Percentiles rank a stretch among this genome's conserved stretches.
Evolutionary conservation across 2,888 invertebrate species (phyloP).

Genomic region (Malthinus seriepunctatus): DNA sequence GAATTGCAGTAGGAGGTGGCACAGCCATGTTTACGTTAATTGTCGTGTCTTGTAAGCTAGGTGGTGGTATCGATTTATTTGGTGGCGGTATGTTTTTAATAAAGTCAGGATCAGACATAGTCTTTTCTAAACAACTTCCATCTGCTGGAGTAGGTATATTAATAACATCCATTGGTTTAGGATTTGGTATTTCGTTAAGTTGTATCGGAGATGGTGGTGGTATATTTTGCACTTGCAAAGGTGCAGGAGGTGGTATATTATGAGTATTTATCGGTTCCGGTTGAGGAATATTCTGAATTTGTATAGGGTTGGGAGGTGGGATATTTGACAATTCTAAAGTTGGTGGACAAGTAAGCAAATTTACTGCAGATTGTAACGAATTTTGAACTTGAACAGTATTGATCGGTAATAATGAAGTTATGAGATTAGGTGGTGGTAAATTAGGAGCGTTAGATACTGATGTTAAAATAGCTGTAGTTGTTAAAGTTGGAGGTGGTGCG

Average conservation of each 20-base stretch:
- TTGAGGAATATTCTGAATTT: constrained; percentile 54
- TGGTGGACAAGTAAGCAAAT: constrained; percentile 41
- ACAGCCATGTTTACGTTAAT: constrained; percentile 40
- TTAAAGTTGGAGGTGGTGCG: constrained; percentile 22
- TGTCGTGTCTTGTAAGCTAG: constrained; percentile 42
- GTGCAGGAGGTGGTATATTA: constrained; percentile 55
- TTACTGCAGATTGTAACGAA: constrained; percentile 16
- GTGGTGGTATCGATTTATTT: constrained; percentile 54
- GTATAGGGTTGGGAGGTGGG: constrained; percentile 55
- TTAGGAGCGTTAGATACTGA: constrained; percentile 40
- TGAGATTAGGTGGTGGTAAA: constrained; percentile 44
- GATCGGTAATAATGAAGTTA: constrained; percentile 20
- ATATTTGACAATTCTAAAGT: constrained; percentile 52
- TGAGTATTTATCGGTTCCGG: constrained; percentile 61
- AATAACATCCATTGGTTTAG: constrained; percentile 63
- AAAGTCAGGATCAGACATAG: constrained; percentile 48
- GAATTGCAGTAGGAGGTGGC: constrained; percentile 36
- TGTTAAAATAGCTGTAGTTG: constrained; percentile 28
- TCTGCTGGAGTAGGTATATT: constrained; percentile 59
- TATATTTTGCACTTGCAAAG: constrained; percentile 61
- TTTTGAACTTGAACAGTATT: constrained; percentile 24
- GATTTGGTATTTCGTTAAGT: constrained; percentile 64
- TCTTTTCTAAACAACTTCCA: constrained; percentile 37
- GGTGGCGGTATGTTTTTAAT: constrained; percentile 55
- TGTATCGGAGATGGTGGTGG: constrained; percentile 65